These are phyloP conservation scores for Eleginops maclovinus DNA, from an alignment of 2,113 vertebrate genomes.

Conservation along the genomic window DNA sequence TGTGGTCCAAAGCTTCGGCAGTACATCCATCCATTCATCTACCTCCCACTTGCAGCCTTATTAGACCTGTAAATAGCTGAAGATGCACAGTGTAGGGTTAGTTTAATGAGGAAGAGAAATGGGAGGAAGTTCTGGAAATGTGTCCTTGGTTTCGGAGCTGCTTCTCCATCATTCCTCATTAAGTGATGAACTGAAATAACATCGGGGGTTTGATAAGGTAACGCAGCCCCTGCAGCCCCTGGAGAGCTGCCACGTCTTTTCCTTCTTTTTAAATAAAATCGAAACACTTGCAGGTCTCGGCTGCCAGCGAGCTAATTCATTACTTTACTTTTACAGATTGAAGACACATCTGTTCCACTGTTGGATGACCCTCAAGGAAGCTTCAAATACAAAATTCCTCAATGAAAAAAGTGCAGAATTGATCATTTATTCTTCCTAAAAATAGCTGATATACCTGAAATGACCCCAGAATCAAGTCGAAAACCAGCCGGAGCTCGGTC, in stretches of 20 bases:
- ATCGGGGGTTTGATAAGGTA: slow-evolving; percentile 32
- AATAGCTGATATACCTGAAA: slow-evolving; percentile 88
- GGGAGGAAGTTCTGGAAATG: slow-evolving; percentile 14
- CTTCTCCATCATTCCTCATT: slow-evolving; percentile 50
- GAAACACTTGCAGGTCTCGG: background rate
- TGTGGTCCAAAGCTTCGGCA: too few species aligned
- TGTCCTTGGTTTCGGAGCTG: slow-evolving; percentile 25
- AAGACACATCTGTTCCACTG: background rate
- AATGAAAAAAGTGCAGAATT: background rate
- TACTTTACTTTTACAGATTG: slow-evolving; percentile 1
- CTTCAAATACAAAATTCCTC: background rate
- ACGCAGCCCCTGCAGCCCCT: slow-evolving; percentile 40
- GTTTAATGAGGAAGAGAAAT: slow-evolving; percentile 16
- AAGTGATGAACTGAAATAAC: slow-evolving; percentile 60
- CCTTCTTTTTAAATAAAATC: slow-evolving; percentile 1
- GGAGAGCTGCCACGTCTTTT: slow-evolving; percentile 26
- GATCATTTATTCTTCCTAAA: background rate
- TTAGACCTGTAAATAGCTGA: background rate
- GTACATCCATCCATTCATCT: too few species aligned
- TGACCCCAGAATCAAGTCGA: slow-evolving; percentile 93
- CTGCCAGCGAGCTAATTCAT: slow-evolving; percentile 5
- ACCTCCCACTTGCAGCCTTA: background rate
- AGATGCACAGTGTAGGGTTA: background rate
- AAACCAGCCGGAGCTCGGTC: slow-evolving; percentile 88
- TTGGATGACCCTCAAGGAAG: background rate